Conservation (phyloP, 1,140 invertebrate genomes). For the Riptortus pedestris region DNA sequence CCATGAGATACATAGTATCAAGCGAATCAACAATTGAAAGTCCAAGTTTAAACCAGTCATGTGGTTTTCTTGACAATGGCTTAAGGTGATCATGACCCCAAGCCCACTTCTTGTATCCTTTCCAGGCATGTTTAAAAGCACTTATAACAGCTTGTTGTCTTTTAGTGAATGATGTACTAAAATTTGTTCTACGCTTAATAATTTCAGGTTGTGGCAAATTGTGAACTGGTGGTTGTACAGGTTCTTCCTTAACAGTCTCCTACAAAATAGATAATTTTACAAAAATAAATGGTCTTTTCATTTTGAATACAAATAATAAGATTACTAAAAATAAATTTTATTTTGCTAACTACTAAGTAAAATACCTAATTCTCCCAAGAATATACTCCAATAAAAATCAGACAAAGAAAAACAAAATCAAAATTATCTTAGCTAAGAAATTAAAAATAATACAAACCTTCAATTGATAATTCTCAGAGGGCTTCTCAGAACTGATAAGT, state of each 20-base stretch:
- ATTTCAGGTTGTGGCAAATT: constrained; percentile 12
- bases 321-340: not conserved
- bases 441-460: not conserved
- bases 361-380: too few relatives aligned
- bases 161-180: constrained; percentile 60
- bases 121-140: constrained; percentile 86
- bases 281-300: not conserved
- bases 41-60: constrained; percentile 85
- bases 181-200: constrained; percentile 33
- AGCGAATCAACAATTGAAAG: constrained; percentile 83
- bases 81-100: constrained; percentile 92
- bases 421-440: not conserved
- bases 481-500: not conserved
- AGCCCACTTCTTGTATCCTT: constrained; percentile 77
- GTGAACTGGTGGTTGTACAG: not conserved
- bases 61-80: constrained; percentile 65
- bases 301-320: not conserved
- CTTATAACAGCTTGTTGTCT: constrained; percentile 70
- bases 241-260: constrained; percentile 17
- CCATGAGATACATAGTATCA: constrained; percentile 89
- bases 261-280: constrained; percentile 8
- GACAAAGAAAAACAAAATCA: not conserved
- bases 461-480: not conserved
- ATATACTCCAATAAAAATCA: too few relatives aligned
- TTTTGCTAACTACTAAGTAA: not conserved